phyloP scores from a whole-genome alignment of 2,888 invertebrate genomes.

The Agrotis puta region DNA sequence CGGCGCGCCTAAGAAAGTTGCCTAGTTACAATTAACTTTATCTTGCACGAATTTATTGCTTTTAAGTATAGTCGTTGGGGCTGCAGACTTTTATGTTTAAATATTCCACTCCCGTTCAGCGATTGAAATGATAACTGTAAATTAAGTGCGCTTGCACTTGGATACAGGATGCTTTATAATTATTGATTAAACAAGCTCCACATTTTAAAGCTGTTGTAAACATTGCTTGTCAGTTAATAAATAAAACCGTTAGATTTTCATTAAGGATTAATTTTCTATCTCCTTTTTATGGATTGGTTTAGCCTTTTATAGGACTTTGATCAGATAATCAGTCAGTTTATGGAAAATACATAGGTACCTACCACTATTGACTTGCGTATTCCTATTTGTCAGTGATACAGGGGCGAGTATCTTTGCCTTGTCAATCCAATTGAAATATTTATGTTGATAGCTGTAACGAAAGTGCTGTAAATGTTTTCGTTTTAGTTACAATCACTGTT shows the following conservation, averaged over 20 bases:
- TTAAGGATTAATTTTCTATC: neutral
- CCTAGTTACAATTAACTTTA: conserved; percentile 52
- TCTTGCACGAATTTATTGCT: conserved; percentile 51
- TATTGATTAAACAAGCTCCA: conserved; percentile 14
- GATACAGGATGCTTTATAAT: conserved; percentile 37
- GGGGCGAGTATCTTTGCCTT: neutral
- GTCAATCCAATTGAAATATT: neutral
- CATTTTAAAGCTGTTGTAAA: conserved; percentile 3
- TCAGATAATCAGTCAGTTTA: neutral
- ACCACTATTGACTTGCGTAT: neutral
- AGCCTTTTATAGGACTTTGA: neutral
- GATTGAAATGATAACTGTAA: conserved; percentile 46
- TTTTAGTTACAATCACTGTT: too few species aligned
- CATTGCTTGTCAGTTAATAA: neutral
- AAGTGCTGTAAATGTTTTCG: neutral
- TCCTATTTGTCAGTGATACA: neutral
- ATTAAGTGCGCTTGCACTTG: conserved; percentile 26
- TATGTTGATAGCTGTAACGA: neutral
- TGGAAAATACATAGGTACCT: neutral
- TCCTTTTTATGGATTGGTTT: neutral
- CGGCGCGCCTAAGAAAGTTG: conserved; percentile 36
- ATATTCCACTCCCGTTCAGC: conserved; percentile 23
- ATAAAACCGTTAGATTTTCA: conserved; percentile 5
- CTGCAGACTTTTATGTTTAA: conserved; percentile 37
- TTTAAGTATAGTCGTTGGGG: conserved; percentile 53